Percentiles rank a stretch among this genome's conserved stretches.
These are phyloP conservation scores for Lasioglossum vierecki DNA, from an alignment of 2,888 invertebrate genomes.

Conservation along the genomic window DNA sequence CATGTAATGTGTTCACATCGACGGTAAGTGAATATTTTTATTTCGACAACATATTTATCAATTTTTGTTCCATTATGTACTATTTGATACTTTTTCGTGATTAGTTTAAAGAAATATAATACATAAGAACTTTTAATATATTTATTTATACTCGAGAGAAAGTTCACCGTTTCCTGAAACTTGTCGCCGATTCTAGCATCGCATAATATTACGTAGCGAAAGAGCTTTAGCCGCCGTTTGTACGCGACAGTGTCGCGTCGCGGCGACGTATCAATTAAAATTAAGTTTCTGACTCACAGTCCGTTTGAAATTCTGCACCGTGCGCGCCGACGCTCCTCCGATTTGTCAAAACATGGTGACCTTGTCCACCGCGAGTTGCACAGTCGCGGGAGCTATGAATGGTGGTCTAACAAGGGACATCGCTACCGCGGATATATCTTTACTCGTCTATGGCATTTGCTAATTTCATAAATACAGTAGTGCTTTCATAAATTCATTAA, in stretches of 20 bases:
- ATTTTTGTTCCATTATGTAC: too few relatives aligned
- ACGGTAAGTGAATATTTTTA: too few relatives aligned
- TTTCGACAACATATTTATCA: too few relatives aligned
- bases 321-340: conserved; percentile 42
- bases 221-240: conserved; percentile 1
- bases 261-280: conserved; percentile 56
- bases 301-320: conserved; percentile 57
- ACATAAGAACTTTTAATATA: conserved; percentile 35
- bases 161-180: neutral
- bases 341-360: conserved; percentile 63
- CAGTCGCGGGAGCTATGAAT: conserved; percentile 41
- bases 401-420: conserved; percentile 6
- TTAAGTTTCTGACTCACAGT: conserved; percentile 61
- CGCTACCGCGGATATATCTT: neutral
- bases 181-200: conserved; percentile 25
- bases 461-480: neutral
- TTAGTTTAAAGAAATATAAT: too few relatives aligned
- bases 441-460: neutral
- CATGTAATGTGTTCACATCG: too few relatives aligned
- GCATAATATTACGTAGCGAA: conserved; percentile 41
- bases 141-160: conserved; percentile 38
- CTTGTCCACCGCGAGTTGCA: conserved; percentile 54
- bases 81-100: too few relatives aligned
- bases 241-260: conserved; percentile 18
- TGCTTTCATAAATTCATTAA: neutral